Conservation (phyloP, 2,888 invertebrate genomes). For the Arenicola marina region DNA sequence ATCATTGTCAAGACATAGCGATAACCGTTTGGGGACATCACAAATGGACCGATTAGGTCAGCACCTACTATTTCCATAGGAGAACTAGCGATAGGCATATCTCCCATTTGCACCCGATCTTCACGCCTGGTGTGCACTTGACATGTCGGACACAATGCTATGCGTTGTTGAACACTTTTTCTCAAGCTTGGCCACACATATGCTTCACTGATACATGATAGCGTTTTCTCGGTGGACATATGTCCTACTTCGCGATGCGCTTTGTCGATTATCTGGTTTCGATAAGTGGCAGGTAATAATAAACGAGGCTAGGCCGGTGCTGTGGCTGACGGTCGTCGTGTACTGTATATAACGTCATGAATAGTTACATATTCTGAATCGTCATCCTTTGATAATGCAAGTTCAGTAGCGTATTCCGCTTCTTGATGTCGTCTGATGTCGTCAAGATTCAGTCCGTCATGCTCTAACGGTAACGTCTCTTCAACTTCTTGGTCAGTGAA, state of each 20-base stretch:
- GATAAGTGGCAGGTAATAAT: neutral
- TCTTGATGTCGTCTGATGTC: neutral
- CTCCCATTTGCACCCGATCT: neutral
- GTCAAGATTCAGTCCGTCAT: neutral
- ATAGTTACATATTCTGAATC: neutral
- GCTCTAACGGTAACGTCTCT: neutral
- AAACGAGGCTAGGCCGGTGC: neutral
- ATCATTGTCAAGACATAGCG: neutral
- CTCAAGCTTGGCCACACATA: constrained; percentile 3
- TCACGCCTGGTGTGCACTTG: neutral
- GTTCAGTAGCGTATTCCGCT: neutral
- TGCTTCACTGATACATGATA: neutral
- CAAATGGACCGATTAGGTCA: constrained; percentile 5
- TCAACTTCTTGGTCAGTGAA: neutral
- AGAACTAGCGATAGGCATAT: neutral
- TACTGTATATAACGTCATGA: neutral
- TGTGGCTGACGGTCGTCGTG: neutral
- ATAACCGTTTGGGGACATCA: neutral
- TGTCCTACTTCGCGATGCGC: neutral
- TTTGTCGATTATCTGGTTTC: neutral
- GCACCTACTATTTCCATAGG: neutral
- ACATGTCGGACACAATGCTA: neutral
- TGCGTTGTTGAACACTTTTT: neutral
- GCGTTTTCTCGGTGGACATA: neutral
- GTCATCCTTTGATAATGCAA: neutral